These are phyloP conservation scores for Hybognathus amarus DNA, from an alignment of 2,797 vertebrate species.

Conservation along the genomic window DNA sequence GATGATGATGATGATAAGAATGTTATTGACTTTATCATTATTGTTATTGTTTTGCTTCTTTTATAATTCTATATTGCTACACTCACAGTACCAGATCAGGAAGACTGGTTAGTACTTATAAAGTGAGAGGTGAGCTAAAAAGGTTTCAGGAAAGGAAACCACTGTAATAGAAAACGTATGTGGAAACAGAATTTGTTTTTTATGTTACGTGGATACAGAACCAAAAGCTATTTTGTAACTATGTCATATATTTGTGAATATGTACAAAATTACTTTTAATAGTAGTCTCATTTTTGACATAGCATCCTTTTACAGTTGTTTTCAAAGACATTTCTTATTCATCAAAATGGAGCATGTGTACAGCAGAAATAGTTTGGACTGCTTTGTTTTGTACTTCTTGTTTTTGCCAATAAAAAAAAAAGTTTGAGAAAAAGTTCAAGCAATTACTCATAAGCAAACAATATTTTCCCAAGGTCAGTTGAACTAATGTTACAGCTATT, in stretches of 20 bases:
- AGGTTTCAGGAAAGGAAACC: not conserved
- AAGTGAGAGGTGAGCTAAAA: not conserved
- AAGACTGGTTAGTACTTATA: not conserved
- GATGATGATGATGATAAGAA: not conserved
- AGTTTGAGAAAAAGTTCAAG: not conserved
- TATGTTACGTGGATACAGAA: not conserved
- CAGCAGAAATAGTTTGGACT: not conserved
- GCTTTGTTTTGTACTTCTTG: not conserved
- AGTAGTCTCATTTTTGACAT: not conserved
- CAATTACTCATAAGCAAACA: not conserved
- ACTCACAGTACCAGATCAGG: not conserved
- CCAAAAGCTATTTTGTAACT: not conserved
- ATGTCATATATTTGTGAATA: slow-evolving; percentile 4
- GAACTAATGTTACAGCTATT: not conserved
- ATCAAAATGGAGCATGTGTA: not conserved
- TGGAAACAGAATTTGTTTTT: not conserved
- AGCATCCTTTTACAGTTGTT: not conserved
- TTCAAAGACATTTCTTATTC: not conserved
- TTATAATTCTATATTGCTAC: not conserved
- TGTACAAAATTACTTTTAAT: not conserved
- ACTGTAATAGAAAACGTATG: not conserved
- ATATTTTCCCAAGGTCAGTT: not conserved
- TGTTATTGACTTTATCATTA: not conserved
- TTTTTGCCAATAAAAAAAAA: not conserved
- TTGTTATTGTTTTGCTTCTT: not conserved